A percentile compares a stretch with the other conserved stretches of the same genome.
Conservation (phyloP, 2,797 vertebrate species). For the Zonotrichia albicollis region DNA sequence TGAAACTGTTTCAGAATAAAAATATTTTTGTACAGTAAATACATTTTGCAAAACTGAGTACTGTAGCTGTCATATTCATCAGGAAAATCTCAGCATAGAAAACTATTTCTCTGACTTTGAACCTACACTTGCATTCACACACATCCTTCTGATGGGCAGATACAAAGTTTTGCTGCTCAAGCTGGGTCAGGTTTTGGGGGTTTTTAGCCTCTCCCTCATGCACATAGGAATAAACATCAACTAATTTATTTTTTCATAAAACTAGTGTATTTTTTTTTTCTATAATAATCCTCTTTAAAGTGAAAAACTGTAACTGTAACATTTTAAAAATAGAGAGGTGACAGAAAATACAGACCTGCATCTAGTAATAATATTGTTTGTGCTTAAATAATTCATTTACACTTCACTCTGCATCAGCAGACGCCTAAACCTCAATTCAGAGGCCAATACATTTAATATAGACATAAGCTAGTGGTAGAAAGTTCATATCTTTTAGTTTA, state of each 20-base stretch:
- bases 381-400: background rate
- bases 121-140: background rate
- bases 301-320: rapidly evolving
- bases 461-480: background rate
- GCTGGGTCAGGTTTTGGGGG: background rate
- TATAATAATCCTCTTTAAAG: background rate
- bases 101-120: background rate
- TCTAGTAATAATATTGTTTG: background rate
- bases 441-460: background rate
- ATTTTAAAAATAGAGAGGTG: background rate
- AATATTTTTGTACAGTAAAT: conserved; percentile 44
- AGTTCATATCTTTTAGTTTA: background rate
- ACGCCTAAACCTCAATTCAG: background rate
- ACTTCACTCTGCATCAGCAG: background rate
- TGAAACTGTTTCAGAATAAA: conserved; percentile 26
- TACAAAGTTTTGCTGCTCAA: background rate
- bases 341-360: background rate
- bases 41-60: background rate
- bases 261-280: background rate
- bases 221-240: background rate
- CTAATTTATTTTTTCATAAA: background rate
- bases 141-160: background rate
- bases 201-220: background rate
- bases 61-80: background rate
- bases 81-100: background rate